A percentile compares a stretch with the other conserved stretches of the same genome.
These are phyloP conservation scores for Aurelia sp. DNA, from an alignment of 30 jellyfish, hydroid and myxozoan species.

Conservation along the genomic window DNA sequence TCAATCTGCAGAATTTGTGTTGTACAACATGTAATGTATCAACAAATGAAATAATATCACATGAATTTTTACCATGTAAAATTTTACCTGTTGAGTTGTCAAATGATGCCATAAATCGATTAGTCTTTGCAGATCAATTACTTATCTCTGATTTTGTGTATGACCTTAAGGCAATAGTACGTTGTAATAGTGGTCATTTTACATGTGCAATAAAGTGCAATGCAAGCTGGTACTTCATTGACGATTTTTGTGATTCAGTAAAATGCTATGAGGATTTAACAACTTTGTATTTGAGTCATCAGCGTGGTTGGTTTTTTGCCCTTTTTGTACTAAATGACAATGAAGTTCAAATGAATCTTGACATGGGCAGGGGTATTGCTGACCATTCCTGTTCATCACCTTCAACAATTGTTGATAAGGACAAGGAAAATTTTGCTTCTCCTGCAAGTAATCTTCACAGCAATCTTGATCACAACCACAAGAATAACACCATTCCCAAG, in stretches of 20 bases:
- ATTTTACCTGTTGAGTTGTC: background rate
- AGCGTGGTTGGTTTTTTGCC: too few relatives aligned
- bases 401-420: too few relatives aligned
- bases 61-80: slow-evolving; percentile 8
- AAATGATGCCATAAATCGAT: slow-evolving; percentile 1
- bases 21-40: slow-evolving; percentile 3
- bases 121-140: background rate
- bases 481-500: too few relatives aligned
- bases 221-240: background rate
- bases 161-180: background rate
- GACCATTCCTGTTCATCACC: too few relatives aligned
- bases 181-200: slow-evolving; percentile 2
- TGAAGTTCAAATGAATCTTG: too few relatives aligned
- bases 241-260: background rate
- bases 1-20: slow-evolving; percentile 4
- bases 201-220: slow-evolving; percentile 3
- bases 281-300: too few relatives aligned
- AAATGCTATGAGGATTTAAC: too few relatives aligned
- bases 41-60: background rate
- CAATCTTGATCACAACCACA: too few relatives aligned
- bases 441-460: too few relatives aligned
- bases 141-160: slow-evolving; percentile 5
- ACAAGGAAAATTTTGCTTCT: too few relatives aligned
- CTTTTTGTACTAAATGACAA: too few relatives aligned
- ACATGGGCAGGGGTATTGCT: too few relatives aligned